Conservation (phyloP, 2,113 vertebrate genomes). For the Hirundichthys speculiger region DNA sequence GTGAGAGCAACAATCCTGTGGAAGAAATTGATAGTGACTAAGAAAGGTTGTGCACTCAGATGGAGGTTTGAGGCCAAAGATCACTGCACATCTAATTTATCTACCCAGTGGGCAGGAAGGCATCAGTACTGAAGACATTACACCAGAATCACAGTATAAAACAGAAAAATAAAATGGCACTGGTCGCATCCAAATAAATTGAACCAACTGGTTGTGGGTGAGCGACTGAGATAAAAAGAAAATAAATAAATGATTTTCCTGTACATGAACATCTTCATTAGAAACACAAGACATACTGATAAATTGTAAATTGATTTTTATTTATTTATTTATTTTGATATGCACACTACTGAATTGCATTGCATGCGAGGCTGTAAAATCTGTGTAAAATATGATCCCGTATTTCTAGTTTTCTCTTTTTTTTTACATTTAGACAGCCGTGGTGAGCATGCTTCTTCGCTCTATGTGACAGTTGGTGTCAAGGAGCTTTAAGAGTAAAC, state of each 20-base stretch:
- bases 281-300: no score
- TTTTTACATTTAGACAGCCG: no score
- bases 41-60: constrained; percentile 57
- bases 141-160: constrained; percentile 39
- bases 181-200: constrained; percentile 15
- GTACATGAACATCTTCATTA: neutral
- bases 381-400: no score
- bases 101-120: constrained; percentile 69
- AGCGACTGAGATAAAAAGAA: neutral
- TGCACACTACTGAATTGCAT: no score
- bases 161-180: constrained; percentile 46
- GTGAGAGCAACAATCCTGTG: constrained; percentile 37
- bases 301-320: no score
- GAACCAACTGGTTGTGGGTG: constrained; percentile 2
- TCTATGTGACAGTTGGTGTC: no score
- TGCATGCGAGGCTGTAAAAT: no score
- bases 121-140: constrained; percentile 60
- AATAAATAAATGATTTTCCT: neutral
- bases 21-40: constrained; percentile 52
- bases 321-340: no score
- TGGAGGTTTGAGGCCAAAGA: constrained; percentile 67
- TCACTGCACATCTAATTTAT: constrained; percentile 76
- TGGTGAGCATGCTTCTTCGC: no score
- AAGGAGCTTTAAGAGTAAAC: no score
- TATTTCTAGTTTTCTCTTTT: no score